phyloP scores from a whole-genome alignment of 1,140 invertebrate genomes.

The Lepidurus packardi region DNA sequence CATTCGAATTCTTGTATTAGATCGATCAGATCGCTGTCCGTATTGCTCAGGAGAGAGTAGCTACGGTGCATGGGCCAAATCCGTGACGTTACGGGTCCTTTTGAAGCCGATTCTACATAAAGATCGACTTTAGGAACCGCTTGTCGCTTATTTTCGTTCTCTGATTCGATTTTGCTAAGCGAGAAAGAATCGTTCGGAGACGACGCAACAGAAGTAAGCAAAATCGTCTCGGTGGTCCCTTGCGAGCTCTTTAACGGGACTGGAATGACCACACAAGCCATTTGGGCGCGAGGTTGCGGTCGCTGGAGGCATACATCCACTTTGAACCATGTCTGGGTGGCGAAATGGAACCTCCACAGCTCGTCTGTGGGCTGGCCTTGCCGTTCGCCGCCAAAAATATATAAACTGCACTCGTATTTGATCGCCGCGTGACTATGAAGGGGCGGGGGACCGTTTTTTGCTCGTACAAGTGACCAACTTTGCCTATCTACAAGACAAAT shows the following conservation, averaged over 20 bases:
- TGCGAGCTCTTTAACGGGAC: neutral
- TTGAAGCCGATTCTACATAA: neutral
- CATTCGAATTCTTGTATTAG: constrained; percentile 25
- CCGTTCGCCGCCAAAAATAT: constrained; percentile 75
- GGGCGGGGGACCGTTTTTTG: constrained; percentile 63
- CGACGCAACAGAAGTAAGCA: neutral
- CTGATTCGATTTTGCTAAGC: neutral
- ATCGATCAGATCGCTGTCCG: constrained; percentile 23
- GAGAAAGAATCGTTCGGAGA: neutral
- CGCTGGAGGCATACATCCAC: constrained; percentile 1
- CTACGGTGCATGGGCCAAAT: constrained; percentile 28
- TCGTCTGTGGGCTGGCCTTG: constrained; percentile 67
- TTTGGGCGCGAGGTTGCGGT: constrained; percentile 29
- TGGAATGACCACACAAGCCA: constrained; percentile 21
- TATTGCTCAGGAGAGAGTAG: constrained; percentile 32
- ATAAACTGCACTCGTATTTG: constrained; percentile 69
- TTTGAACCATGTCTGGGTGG: constrained; percentile 46
- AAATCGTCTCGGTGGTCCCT: neutral
- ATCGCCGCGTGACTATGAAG: constrained; percentile 76
- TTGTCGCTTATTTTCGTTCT: constrained; percentile 15
- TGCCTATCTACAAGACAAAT: constrained; percentile 51
- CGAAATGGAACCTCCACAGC: constrained; percentile 81
- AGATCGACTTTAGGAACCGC: neutral
- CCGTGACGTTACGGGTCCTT: neutral
- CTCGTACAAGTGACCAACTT: constrained; percentile 62